Evolutionary conservation across 2,888 invertebrate species (phyloP).

Genomic region (Tipula helvola): DNA sequence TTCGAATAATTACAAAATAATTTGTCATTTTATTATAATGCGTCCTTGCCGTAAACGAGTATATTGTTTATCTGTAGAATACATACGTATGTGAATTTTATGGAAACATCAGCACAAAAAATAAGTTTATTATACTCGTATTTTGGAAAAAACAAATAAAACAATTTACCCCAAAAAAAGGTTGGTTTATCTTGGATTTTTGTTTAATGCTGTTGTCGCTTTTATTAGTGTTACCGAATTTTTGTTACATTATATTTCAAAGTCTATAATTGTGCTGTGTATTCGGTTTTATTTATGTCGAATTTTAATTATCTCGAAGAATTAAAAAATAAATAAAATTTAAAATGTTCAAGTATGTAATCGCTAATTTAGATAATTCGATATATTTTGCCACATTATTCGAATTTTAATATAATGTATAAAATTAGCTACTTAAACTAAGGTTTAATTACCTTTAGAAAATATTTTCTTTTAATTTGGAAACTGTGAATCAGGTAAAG

Average conservation of each 20-base stretch:
- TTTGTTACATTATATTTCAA: background rate
- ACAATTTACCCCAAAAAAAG: background rate
- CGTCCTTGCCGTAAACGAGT: background rate
- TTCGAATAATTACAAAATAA: background rate
- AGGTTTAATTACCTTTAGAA: no score
- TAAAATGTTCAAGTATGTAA: no score
- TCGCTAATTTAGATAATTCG: no score
- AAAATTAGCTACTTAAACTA: no score
- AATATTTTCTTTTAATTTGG: no score
- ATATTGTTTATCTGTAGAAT: background rate
- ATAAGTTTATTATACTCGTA: background rate
- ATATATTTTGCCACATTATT: no score
- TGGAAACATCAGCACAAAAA: background rate
- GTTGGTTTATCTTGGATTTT: background rate
- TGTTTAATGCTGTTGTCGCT: background rate
- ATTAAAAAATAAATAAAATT: no score
- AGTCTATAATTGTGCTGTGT: no score
- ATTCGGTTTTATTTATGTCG: no score
- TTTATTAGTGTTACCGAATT: background rate
- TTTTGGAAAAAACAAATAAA: background rate
- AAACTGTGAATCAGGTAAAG: no score
- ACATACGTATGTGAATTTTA: background rate
- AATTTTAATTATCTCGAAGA: no score
- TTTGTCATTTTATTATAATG: background rate
- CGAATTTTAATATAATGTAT: no score